Evolutionary conservation across 2,888 invertebrate species (phyloP), one percentile per base, ranked within the genome.

Genomic region (Drosophila heteroneura): DNA sequence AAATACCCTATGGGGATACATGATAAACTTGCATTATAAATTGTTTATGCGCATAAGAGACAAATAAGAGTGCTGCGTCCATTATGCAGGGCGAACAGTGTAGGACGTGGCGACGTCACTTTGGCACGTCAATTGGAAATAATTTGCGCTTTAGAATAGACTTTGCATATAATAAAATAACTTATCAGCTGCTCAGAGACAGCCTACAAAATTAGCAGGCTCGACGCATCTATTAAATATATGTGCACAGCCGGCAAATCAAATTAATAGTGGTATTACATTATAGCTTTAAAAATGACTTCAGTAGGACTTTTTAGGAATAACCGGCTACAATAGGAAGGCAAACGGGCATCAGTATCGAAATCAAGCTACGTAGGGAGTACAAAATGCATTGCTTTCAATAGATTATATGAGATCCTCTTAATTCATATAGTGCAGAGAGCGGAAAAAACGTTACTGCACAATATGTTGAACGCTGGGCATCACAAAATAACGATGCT

Each of bases 91-190:
- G 57, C 41, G 19, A 39, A 41, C 16, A 16, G 28, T 66, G 44
- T 69, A 37, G 14, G n/a, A 33, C 52, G 70, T 39, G 68, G 32
- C 44, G 10, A 67, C 54, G 5, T 28, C 57, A 39, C n/a, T 68
- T 57, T 64, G 52, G 37, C 51, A 60, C 44, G 59, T 22, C 64
- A 77, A 77, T 74, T 74, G 70, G 53, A 60, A 51, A 74, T 74
- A 54, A 62, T 66, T 69, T 65, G 76, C 41, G 5, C 4, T n/a
- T 41, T 41, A n/a, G n/a, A 10, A n/a, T 41, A n/a, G 10, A n/a
- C 41, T 10, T n/a, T n/a, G 10, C 41, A 10, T 5, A 2, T 41
- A n/a, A n/a, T 41, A n/a, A 41, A 41, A n/a, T n/a, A 41, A n/a
- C 10, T 10, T n/a, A n/a, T n/a, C 5, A n/a, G 41, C n/a, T 41